Percentiles rank a stretch among this genome's conserved stretches.
Evolutionary conservation across 2,113 vertebrate species (phyloP).

Genomic region (Tapirus terrestris): DNA sequence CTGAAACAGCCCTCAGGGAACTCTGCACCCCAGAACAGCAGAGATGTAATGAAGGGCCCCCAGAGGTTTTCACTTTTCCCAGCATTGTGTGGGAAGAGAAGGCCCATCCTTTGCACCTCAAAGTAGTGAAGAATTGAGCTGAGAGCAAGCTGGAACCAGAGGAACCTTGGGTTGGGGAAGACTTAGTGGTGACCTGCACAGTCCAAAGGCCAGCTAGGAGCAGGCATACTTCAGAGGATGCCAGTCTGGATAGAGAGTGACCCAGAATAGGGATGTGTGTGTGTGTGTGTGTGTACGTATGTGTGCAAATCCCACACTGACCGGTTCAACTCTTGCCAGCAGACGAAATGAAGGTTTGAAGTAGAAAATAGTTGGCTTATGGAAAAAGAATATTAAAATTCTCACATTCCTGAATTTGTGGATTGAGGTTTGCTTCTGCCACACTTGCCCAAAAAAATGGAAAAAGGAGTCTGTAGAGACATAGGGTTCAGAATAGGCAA

Average conservation of each 20-base stretch:
- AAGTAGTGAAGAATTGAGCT: neutral
- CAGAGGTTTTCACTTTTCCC: neutral
- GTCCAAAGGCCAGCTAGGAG: neutral
- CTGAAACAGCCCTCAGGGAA: neutral
- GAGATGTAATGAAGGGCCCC: neutral
- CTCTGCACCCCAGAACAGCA: neutral
- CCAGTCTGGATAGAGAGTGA: neutral
- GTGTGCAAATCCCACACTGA: neutral
- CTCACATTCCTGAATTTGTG: neutral
- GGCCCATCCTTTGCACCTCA: neutral
- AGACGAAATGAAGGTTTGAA: neutral
- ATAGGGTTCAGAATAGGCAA: neutral
- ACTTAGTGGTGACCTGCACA: neutral
- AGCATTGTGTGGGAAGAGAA: neutral
- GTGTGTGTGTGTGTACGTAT: neutral
- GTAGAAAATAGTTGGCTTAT: neutral
- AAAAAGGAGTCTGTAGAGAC: neutral
- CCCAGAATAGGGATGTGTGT: neutral
- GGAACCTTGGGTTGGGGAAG: neutral
- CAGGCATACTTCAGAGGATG: rapidly evolving
- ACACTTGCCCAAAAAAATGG: neutral
- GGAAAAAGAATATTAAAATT: neutral
- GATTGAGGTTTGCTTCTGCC: neutral
- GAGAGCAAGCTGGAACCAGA: neutral
- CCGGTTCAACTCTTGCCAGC: neutral